Conservation (phyloP, 1,140 invertebrate genomes). For the Helicoverpa zea region DNA sequence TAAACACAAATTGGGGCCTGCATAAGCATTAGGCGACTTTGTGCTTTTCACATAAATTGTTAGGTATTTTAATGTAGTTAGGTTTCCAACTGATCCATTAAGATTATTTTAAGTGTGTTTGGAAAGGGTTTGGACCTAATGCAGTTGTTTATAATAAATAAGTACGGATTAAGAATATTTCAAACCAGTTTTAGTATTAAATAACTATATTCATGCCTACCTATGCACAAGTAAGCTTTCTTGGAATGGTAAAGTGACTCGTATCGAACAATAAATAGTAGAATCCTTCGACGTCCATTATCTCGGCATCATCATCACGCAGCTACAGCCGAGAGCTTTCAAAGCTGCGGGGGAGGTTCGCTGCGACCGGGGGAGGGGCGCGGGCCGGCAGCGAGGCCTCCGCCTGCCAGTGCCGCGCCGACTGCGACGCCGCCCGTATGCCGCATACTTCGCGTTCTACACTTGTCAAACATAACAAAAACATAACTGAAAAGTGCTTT, state of each 20-base stretch:
- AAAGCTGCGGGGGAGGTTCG: slow-evolving; percentile 74
- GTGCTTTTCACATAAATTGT: not conserved
- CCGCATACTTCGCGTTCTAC: slow-evolving; percentile 56
- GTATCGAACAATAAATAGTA: slow-evolving; percentile 83
- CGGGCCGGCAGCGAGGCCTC: slow-evolving; percentile 80
- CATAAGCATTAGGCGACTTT: not conserved
- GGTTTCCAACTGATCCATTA: slow-evolving; percentile 14
- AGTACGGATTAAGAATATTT: not conserved
- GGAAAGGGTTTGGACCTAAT: not conserved
- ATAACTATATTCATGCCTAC: slow-evolving; percentile 16
- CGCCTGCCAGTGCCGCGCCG: slow-evolving; percentile 81
- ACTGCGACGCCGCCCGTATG: slow-evolving; percentile 75
- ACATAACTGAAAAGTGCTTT: slow-evolving; percentile 75
- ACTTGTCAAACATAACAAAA: slow-evolving; percentile 66
- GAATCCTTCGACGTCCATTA: slow-evolving; percentile 83
- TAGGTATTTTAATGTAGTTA: slow-evolving; percentile 4
- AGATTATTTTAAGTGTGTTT: slow-evolving; percentile 9
- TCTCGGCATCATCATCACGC: slow-evolving; percentile 82
- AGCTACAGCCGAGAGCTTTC: slow-evolving; percentile 75
- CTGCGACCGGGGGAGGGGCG: slow-evolving; percentile 68
- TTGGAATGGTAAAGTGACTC: slow-evolving; percentile 65
- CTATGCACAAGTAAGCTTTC: slow-evolving; percentile 54
- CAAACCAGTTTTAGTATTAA: slow-evolving; percentile 5
- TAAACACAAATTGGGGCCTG: too few relatives aligned
- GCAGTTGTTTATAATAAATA: slow-evolving; percentile 15